Evolutionary conservation across 2,113 vertebrate genomes (phyloP), one percentile per base, ranked within the genome.

Genomic region (Hemicordylus capensis): DNA sequence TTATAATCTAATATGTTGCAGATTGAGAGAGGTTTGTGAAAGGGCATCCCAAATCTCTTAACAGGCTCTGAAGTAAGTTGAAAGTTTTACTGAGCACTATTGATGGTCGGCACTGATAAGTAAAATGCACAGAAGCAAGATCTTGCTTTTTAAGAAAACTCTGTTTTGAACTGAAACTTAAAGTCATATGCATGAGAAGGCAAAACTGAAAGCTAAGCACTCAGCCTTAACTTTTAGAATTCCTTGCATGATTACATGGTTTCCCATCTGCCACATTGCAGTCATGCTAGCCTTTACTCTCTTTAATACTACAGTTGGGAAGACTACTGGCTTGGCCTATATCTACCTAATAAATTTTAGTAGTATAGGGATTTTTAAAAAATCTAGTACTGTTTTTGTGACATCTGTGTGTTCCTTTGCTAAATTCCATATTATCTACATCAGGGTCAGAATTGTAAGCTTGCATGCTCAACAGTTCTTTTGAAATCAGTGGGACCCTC

Each of bases 51-150:
- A 93, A 87, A 58, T 87, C 90, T 85, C 92, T 90, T 86, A 82
- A 90, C 90, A 91, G 59, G 81, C 63, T 80, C 63, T 89, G 83
- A 91, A 93, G 87, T 92, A 78, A 81, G 89, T 90, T 89, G 84
- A 85, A 92, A 31, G 89, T 91, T 93, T 95, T 87, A 86, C 89
- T 89, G 83, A 70, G 84, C 91, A 88, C 31, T 54, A 77, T 39
- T 89, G 77, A 42, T 85, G 93, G 86, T 89, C 87, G 90, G 82
- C 82, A 90, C 91, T 92, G 87, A 91, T 92, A 95, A 89, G 91
- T 86, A 93, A 91, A 94, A 80, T 84, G 89, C 87, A 87, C 85
- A 8, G 80, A 87, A 90, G 88, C 88, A 89, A 88, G 89, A 91
- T 92, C 81, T 2, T 48, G 28, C 80, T 1, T 6, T 74, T 39